Evolutionary conservation across 2,888 invertebrate genomes (phyloP).

Genomic region (Drosophila rubida): DNA sequence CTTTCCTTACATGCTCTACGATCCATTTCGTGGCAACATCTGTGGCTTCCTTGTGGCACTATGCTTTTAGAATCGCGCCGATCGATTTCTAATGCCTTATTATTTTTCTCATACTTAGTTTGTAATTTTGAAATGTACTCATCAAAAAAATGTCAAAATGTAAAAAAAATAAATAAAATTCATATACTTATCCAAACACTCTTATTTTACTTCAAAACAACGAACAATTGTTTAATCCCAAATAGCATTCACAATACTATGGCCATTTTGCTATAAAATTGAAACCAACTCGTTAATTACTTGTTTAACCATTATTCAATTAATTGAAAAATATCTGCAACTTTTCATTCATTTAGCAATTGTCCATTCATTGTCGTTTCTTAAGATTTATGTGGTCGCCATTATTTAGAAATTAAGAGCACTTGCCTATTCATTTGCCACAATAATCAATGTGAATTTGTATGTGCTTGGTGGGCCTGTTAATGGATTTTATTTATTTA

Average conservation of each 20-base stretch:
- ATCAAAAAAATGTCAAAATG: neutral
- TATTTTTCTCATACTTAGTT: neutral
- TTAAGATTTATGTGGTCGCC: neutral
- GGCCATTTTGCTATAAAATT: too few species aligned
- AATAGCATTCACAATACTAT: too few species aligned
- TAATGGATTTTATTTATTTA: slow-evolving; percentile 12
- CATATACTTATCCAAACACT: neutral
- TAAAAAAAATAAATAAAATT: slow-evolving; percentile 1
- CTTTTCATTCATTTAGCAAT: too few species aligned
- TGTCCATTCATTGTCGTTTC: neutral
- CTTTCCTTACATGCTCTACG: neutral
- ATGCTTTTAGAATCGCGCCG: neutral
- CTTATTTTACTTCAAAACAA: too few species aligned
- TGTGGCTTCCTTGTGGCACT: neutral
- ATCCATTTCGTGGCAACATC: slow-evolving; percentile 3
- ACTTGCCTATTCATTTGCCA: slow-evolving; percentile 1
- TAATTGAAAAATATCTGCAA: too few species aligned
- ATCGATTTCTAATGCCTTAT: neutral
- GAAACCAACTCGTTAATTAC: too few species aligned
- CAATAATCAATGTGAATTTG: slow-evolving; percentile 2
- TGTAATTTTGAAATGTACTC: neutral
- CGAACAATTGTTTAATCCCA: too few species aligned
- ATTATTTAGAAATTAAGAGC: neutral
- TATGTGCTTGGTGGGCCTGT: neutral
- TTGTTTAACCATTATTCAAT: too few species aligned